Conservation (phyloP, 2,888 invertebrate genomes). For the Himalopsyche anomala region DNA sequence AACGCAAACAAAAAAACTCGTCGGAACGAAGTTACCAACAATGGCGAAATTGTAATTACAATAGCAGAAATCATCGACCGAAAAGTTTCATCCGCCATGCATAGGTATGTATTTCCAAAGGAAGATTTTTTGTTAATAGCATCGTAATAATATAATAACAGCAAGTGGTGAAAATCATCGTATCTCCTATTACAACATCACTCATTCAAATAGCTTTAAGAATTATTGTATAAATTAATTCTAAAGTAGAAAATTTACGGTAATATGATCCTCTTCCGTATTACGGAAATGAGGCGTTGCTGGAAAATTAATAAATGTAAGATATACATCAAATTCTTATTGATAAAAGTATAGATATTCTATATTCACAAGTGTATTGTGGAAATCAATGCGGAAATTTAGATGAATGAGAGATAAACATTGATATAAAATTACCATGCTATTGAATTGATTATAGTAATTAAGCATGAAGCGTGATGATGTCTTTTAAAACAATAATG, state of each 20-base stretch:
- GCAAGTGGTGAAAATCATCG: slow-evolving; percentile 28
- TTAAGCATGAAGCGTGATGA: too few species aligned
- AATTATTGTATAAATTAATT: not conserved
- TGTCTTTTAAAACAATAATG: too few species aligned
- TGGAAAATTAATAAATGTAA: too few species aligned
- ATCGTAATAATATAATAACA: not conserved
- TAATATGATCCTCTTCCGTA: not conserved
- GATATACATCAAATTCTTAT: too few species aligned
- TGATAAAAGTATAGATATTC: too few species aligned
- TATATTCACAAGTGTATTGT: too few species aligned
- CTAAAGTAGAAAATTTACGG: not conserved
- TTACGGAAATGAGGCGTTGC: not conserved
- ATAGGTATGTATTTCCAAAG: not conserved
- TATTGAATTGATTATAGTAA: too few species aligned
- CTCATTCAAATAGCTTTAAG: slow-evolving; percentile 3
- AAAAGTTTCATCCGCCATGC: slow-evolving; percentile 46
- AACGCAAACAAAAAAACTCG: not conserved
- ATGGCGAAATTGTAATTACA: slow-evolving; percentile 45
- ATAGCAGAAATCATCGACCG: slow-evolving; percentile 44
- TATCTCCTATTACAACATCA: not conserved
- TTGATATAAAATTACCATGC: too few species aligned
- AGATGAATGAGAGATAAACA: too few species aligned
- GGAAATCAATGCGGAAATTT: too few species aligned
- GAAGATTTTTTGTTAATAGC: not conserved
- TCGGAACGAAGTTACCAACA: not conserved